Evolutionary conservation across 2,113 vertebrate genomes (phyloP), one percentile per base, ranked within the genome.

Genomic region (Rhynchopsitta pachyrhyncha): DNA sequence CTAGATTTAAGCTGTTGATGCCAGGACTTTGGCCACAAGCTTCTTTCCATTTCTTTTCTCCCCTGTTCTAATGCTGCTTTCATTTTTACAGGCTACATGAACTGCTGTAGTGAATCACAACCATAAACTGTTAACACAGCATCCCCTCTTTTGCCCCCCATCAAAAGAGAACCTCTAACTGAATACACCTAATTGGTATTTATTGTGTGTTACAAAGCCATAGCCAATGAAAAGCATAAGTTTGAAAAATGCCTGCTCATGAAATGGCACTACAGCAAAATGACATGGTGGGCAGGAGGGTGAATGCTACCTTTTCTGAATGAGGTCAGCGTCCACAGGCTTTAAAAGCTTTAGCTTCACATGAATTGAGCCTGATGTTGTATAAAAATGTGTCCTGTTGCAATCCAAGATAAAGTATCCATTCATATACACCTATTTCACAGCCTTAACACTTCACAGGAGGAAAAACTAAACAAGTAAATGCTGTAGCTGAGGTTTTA

Each of bases 281-380:
- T 50, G 37, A 71, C 47, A 41, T 3, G 2, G 55, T 73, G 20
- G 29, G 28, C 37, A 68, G 35, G 41, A 93, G 76, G 49, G 77
- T 22, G 49, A 46, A 67, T 81, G 42, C 29, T 79, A 41, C 37
- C 46, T 80, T 85, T 86, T 63, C 82, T 76, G 57, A 50, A 90
- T 37, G 42, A 78, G 47, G 92, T 83, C 76, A 29, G 64, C 12
- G 23, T 81, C 66, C 31, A 37, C 47, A 55, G 33, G 31, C 59
- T 68, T 90, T 76, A 79, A 87, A 55, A 60, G 35, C 70, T 92
- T 96, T 77, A 89, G 55, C 87, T 93, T 91, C 90, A 87, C 62
- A 75, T 75, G 70, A 95, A 57, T 59, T 76, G 88, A 95, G 55
- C 86, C 63, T 91, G 42, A 85, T 81, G 80, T 81, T 93, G 93